A percentile compares a stretch with the other conserved stretches of the same genome.
These are phyloP conservation scores for Odontamblyopus lacepedii DNA, from an alignment of 2,797 vertebrate genomes.

Conservation along the genomic window DNA sequence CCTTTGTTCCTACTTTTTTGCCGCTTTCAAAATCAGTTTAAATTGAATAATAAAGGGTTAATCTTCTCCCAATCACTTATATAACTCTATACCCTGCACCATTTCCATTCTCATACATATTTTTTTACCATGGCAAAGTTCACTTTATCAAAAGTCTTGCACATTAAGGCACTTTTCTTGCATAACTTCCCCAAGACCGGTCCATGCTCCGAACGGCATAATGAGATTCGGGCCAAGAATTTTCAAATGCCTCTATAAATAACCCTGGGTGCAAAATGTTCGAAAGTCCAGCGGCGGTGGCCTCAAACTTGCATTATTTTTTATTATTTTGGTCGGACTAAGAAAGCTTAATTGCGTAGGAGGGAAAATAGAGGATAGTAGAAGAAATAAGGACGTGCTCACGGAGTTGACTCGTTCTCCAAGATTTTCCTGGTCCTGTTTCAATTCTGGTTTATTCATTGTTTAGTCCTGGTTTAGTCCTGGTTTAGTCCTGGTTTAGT, in stretches of 20 bases:
- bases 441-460: no score
- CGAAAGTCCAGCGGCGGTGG: conserved; percentile 17
- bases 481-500: no score
- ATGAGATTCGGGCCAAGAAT: conserved; percentile 49
- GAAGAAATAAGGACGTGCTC: conserved; percentile 40
- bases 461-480: no score
- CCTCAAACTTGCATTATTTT: conserved; percentile 18
- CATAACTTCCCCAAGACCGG: conserved; percentile 44
- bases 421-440: no score
- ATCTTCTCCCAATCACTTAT: background rate
- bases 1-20: no score
- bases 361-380: background rate
- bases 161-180: conserved; percentile 4
- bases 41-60: background rate
- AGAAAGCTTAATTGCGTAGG: conserved; percentile 10
- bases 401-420: background rate
- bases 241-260: conserved; percentile 73
- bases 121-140: conserved; percentile 17
- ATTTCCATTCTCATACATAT: background rate
- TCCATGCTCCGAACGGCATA: conserved; percentile 34
- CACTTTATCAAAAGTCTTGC: conserved; percentile 41
- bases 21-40: background rate
- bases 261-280: conserved; percentile 46
- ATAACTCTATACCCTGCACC: background rate
- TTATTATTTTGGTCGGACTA: conserved; percentile 19